phyloP scores from a whole-genome alignment of 2,888 invertebrate genomes.

The Dicycla oo region DNA sequence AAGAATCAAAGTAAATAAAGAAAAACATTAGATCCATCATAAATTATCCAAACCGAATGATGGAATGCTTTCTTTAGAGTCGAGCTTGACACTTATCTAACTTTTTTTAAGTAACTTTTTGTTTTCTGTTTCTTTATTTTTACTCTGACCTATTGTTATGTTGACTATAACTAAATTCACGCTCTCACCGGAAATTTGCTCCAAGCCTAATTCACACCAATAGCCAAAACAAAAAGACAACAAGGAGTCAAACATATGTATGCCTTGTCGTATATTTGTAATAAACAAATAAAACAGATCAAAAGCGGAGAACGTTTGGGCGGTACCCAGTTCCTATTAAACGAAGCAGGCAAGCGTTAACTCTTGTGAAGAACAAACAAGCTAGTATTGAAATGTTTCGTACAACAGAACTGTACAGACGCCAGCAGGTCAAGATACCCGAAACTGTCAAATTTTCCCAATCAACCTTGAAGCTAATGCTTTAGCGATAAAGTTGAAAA shows the following conservation, averaged over 20 bases:
- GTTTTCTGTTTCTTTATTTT: background rate
- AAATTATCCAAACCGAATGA: background rate
- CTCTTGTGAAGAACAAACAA: slow-evolving; percentile 60
- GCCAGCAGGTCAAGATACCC: no score
- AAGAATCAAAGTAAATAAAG: background rate
- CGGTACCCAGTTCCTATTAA: slow-evolving; percentile 68
- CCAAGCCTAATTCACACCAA: slow-evolving; percentile 3
- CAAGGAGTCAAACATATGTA: no score
- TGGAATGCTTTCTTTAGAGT: background rate
- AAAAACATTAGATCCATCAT: background rate
- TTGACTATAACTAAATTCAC: background rate
- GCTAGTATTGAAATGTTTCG: slow-evolving; percentile 57
- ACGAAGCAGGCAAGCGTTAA: slow-evolving; percentile 69
- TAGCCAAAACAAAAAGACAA: slow-evolving; percentile 37
- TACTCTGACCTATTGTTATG: no score
- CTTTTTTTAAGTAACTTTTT: background rate
- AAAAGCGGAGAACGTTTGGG: slow-evolving; percentile 55
- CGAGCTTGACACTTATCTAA: background rate
- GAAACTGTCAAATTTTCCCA: no score
- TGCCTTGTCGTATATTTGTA: slow-evolving; percentile 51
- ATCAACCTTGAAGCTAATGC: no score
- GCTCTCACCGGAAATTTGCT: background rate
- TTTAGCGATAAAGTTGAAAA: no score
- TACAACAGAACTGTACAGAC: no score
- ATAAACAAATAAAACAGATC: slow-evolving; percentile 59